phyloP scores from a whole-genome alignment of 2,888 invertebrate genomes.

The Campoplex nolae region DNA sequence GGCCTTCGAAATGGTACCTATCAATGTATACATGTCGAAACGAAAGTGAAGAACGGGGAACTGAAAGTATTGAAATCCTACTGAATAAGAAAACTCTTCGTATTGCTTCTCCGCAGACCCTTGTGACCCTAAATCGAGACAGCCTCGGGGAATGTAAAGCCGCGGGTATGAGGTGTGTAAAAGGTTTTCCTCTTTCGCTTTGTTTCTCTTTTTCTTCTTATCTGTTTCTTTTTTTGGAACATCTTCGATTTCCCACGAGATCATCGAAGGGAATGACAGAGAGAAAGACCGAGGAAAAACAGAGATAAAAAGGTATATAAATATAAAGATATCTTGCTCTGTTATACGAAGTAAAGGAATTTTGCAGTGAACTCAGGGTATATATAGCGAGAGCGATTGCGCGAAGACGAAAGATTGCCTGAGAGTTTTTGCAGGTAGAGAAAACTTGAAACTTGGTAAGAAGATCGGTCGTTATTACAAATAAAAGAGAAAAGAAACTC shows the following conservation, averaged over 20 bases:
- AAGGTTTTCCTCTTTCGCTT: background rate
- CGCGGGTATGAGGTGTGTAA: conserved; percentile 57
- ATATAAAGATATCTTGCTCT: conserved; percentile 7
- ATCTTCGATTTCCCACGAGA: conserved; percentile 67
- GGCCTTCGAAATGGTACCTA: background rate
- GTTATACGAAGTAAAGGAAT: conserved; percentile 22
- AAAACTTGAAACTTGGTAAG: conserved; percentile 60
- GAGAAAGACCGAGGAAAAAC: conserved; percentile 26
- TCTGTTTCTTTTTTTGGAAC: conserved; percentile 9
- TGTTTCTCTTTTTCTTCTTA: conserved; percentile 31
- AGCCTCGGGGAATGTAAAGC: conserved; percentile 31
- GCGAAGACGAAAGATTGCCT: conserved; percentile 53
- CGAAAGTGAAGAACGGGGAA: conserved; percentile 39
- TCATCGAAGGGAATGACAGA: conserved; percentile 53
- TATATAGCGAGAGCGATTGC: background rate
- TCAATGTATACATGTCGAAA: conserved; percentile 13
- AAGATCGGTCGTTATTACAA: conserved; percentile 51
- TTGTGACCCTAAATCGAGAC: conserved; percentile 38
- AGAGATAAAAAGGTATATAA: conserved; percentile 31
- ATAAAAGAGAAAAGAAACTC: conserved; percentile 25
- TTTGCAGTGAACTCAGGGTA: conserved; percentile 39
- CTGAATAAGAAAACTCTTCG: conserved; percentile 58
- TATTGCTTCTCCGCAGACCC: conserved; percentile 23
- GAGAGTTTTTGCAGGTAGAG: conserved; percentile 44
- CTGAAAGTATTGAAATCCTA: conserved; percentile 62